Base-by-base conservation (phyloP, 1,140 invertebrate genomes). In the Sogatella furcifera region DNA sequence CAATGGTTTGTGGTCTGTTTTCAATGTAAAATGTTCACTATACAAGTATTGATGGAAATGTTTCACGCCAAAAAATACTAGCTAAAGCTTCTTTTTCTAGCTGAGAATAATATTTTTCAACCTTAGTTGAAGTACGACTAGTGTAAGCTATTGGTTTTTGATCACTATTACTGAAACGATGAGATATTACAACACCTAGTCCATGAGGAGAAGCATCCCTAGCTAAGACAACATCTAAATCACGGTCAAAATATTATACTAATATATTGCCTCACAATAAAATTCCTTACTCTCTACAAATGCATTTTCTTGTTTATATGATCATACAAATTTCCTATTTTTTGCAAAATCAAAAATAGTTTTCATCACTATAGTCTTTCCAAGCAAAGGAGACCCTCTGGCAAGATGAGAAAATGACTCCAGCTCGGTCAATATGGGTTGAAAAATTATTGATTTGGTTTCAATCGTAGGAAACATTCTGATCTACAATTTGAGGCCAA, bases 151-250 rank as follows among this genome's bases (percentile, higher is more conserved):
- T 71, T 5, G 75, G 75, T 62, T 64, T 65, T 76, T 72, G n/a
- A 2, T 42, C 42, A 9, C 69, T 71, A 64, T 77, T 68, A n/a
- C 63, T 13, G 15, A 69, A 65, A 0, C 58, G 57, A 58, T 81
- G 78, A 4, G 70, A 68, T n/a, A 82, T 59, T 5, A 79, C 71
- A 1, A 71, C 71, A 0, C 78, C 77, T 5, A 81, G 63, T 15
- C 76, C 79, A 66, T 72, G 73, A 1, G 69, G 61, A 38, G 71
- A 75, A 11, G 77, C 76, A 69, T 81, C 79, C 21, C 73, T 73
- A 10, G 75, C 68, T 24, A 81, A 31, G 11, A 73, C 63, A 2
- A 79, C 56, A n/a, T 65, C 55, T 24, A 67, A 61, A 11, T 68
- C 60, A 17, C 69, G 68, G 49, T 79, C 69, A 64, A 71, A 78